Base-by-base conservation (phyloP, 1,140 invertebrate species). In the Lasioglossum baleicum region DNA sequence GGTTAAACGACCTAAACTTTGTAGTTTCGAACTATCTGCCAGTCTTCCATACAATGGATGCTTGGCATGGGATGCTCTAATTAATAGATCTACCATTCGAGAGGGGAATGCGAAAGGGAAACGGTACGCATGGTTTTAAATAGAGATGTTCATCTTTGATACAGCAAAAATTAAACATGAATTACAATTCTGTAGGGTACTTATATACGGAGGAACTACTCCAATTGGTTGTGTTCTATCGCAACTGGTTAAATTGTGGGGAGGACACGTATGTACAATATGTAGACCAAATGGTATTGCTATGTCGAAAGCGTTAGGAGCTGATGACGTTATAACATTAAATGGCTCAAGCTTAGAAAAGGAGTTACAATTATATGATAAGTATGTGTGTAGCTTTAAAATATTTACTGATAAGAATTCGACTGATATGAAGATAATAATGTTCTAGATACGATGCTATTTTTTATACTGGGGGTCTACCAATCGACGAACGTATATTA, bases 181-280 rank as follows among this genome's bases (percentile, higher is more conserved):
- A 7, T 75, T 68, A 75, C 63, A 71, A 83, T 88, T 83, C 83
- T 90, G 65, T 77, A 96, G 96, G 86, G 92, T 97, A 75, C 92
- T 97, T 17, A 92, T 97, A 71, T 94, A 95, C 88, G 96, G 94
- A 65, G 96, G 95, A 35, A 94, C 94, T 82, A 96, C 95, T 35
- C 95, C 96, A 22, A 93, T 96, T 35, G 96, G 96, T 42, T 96
- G 95, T 86, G 94, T 96, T 83, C 93, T 96, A 58, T 94, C 96
- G 66, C 96, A 97, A 91, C 89, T 97, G 58, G 91, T 96, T 60
- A 95, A 95, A 83, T 90, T 95, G 15, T 96, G 96, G 95, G 95
- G 95, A 44, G 95, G 94, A 51, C 83, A 94, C 70, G 93, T 96
- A 11, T 94, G 94, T 13, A 93, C 94, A 2, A 93, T 94, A 20